phyloP scores from a whole-genome alignment of 2,888 invertebrate species.

The Aquatica leii region DNA sequence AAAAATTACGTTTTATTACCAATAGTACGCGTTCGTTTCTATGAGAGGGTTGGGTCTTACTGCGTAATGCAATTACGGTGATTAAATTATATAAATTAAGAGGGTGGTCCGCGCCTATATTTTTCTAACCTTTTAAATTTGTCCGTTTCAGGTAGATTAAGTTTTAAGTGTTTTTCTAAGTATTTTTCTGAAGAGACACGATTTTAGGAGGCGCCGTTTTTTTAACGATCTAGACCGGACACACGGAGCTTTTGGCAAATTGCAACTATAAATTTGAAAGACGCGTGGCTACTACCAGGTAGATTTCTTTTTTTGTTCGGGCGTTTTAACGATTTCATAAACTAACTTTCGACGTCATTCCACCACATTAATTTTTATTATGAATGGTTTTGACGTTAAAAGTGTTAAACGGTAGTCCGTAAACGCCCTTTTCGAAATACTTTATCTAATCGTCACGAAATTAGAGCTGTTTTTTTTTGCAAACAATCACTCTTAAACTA shows the following conservation, averaged over 20 bases:
- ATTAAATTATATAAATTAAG: slow-evolving; percentile 25
- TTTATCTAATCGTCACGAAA: too few relatives aligned
- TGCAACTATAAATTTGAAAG: slow-evolving; percentile 54
- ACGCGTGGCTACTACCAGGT: slow-evolving; percentile 52
- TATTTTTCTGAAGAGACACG: slow-evolving; percentile 51
- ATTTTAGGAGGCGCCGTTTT: slow-evolving; percentile 42
- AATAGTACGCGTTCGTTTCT: slow-evolving; percentile 24
- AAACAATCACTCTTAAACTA: too few relatives aligned
- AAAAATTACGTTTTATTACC: slow-evolving; percentile 33
- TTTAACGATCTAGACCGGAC: slow-evolving; percentile 35
- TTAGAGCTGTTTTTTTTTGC: too few relatives aligned
- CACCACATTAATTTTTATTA: slow-evolving; percentile 10
- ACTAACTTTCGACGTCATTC: background rate
- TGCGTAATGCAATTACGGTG: slow-evolving; percentile 25
- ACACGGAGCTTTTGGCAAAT: slow-evolving; percentile 55
- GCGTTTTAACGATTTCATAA: background rate
- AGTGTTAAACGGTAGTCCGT: slow-evolving; percentile 10
- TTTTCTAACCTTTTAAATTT: background rate
- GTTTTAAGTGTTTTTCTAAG: slow-evolving; percentile 56
- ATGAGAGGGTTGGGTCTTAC: slow-evolving; percentile 31
- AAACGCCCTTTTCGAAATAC: background rate
- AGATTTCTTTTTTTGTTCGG: slow-evolving; percentile 18
- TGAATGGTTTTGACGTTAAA: slow-evolving; percentile 13
- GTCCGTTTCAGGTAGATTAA: slow-evolving; percentile 51
- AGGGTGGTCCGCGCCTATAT: slow-evolving; percentile 16